phyloP scores from a whole-genome alignment of 2,797 vertebrate genomes.

The Intellagama lesueurii region DNA sequence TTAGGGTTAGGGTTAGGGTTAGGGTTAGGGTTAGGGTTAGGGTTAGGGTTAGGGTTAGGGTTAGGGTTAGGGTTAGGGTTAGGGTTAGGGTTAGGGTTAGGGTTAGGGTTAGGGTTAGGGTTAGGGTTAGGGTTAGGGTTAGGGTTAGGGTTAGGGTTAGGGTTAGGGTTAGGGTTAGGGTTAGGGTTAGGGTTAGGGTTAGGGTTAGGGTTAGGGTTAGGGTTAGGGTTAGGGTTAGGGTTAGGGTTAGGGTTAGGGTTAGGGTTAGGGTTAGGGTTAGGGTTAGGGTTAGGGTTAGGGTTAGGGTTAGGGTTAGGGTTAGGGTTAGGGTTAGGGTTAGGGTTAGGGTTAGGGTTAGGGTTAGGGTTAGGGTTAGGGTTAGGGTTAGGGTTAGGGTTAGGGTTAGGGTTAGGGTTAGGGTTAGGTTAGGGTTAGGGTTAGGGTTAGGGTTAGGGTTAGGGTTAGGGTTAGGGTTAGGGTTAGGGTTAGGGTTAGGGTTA shows the following conservation, averaged over 20 bases:
- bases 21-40: conserved; percentile 41
- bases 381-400: conserved; percentile 29
- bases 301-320: not conserved
- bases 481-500: conserved; percentile 43
- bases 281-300: conserved; percentile 10
- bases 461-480: conserved; percentile 41
- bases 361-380: too few species aligned
- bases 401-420: conserved; percentile 35
- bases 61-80: conserved; percentile 24
- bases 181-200: conserved; percentile 26
- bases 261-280: conserved; percentile 14
- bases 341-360: conserved; percentile 37
- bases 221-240: conserved; percentile 28
- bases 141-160: conserved; percentile 24
- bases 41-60: conserved; percentile 29
- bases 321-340: conserved; percentile 29
- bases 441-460: conserved; percentile 19
- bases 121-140: conserved; percentile 36
- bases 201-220: conserved; percentile 24
- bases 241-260: conserved; percentile 38
- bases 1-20: conserved; percentile 44
- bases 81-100: conserved; percentile 19
- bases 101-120: conserved; percentile 29
- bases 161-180: conserved; percentile 21
- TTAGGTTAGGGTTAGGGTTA: conserved; percentile 39